These are phyloP conservation scores for Drosophila falleni DNA, from an alignment of 2,888 invertebrate genomes.

Conservation along the genomic window DNA sequence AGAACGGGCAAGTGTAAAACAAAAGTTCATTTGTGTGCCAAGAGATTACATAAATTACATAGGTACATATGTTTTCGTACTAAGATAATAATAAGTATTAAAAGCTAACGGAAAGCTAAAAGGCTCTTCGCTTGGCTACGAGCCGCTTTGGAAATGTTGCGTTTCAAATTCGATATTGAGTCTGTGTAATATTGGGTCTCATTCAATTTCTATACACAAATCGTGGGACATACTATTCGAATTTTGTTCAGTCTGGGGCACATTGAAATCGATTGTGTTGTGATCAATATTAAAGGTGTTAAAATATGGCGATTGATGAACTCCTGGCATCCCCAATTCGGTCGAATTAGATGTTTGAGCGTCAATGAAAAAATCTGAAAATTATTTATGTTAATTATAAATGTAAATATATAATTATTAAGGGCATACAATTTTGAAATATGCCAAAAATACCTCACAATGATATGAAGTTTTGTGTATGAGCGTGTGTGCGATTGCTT, in stretches of 20 bases:
- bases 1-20: slow-evolving; percentile 13
- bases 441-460: slow-evolving; percentile 61
- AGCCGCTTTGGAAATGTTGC: slow-evolving; percentile 77
- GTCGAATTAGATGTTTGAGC: slow-evolving; percentile 68
- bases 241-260: slow-evolving; percentile 78
- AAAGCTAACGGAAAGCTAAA: slow-evolving; percentile 67
- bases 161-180: slow-evolving; percentile 57
- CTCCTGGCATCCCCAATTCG: slow-evolving; percentile 22
- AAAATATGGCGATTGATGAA: slow-evolving; percentile 40
- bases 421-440: slow-evolving; percentile 8
- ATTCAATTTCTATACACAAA: slow-evolving; percentile 73
- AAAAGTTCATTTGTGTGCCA: slow-evolving; percentile 25
- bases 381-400: not conserved
- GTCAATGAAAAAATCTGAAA: slow-evolving; percentile 83
- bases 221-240: slow-evolving; percentile 40
- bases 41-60: slow-evolving; percentile 44
- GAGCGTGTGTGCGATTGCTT: slow-evolving; percentile 49
- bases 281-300: slow-evolving; percentile 54
- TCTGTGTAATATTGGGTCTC: slow-evolving; percentile 30
- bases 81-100: slow-evolving; percentile 53
- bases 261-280: slow-evolving; percentile 72
- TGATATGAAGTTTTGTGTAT: slow-evolving; percentile 46
- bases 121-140: slow-evolving; percentile 71
- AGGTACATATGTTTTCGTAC: slow-evolving; percentile 64
- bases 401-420: not conserved